Percentiles rank a stretch among this genome's conserved stretches.
These are phyloP conservation scores for Torymus tubicola DNA, from an alignment of 2,888 invertebrate species.

Conservation along the genomic window DNA sequence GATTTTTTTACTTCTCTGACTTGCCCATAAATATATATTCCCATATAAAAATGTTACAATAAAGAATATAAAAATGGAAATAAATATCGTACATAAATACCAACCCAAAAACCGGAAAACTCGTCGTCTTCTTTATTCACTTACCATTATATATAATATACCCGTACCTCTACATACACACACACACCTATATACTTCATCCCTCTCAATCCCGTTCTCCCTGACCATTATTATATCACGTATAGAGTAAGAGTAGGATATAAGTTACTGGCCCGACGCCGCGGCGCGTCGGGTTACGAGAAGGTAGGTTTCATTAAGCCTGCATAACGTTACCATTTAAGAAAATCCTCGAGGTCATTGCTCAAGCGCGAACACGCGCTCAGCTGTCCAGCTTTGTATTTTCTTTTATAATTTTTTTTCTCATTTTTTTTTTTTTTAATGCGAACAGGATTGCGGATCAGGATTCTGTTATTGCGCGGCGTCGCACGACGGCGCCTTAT, in stretches of 20 bases:
- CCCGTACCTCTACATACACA: background rate
- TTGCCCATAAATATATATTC: conserved; percentile 69
- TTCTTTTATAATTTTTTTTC: background rate
- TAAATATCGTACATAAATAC: conserved; percentile 70
- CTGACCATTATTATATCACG: conserved; percentile 8
- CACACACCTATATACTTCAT: background rate
- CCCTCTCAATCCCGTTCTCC: background rate
- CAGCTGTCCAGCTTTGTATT: background rate
- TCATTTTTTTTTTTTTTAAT: background rate
- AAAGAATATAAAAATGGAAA: conserved; percentile 68
- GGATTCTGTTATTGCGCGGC: background rate
- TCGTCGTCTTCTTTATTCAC: background rate
- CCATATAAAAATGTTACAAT: conserved; percentile 69
- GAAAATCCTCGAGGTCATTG: conserved; percentile 51
- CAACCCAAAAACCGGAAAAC: conserved; percentile 58
- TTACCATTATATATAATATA: too few relatives aligned
- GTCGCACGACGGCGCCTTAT: too few relatives aligned
- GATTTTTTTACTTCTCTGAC: conserved; percentile 69
- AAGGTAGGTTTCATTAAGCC: conserved; percentile 45
- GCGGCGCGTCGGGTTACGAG: conserved; percentile 24
- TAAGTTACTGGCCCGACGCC: conserved; percentile 19
- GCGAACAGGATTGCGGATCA: conserved; percentile 34
- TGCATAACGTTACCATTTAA: conserved; percentile 41
- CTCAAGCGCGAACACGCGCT: conserved; percentile 8
- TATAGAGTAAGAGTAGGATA: background rate